Conservation (phyloP, 1,140 invertebrate genomes). For the Lethrus apterus region DNA sequence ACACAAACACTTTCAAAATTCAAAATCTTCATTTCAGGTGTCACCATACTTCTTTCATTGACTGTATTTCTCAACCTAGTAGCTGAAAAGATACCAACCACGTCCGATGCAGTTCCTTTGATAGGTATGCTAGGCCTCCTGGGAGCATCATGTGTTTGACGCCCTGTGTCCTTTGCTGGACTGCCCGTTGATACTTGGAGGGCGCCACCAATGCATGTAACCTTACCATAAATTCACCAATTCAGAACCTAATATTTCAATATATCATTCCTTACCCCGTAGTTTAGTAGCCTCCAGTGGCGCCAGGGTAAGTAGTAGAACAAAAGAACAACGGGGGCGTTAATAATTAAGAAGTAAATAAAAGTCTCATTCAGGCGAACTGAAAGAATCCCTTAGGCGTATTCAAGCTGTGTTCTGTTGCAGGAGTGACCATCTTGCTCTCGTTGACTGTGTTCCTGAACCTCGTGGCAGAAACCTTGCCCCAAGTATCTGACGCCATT, state of each 20-base stretch:
- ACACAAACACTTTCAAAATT: constrained; percentile 32
- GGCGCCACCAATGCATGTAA: constrained; percentile 23
- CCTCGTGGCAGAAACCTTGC: constrained; percentile 91
- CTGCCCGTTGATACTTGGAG: constrained; percentile 46
- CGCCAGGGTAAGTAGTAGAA: constrained; percentile 7
- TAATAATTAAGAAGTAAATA: no score
- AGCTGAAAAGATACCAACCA: constrained; percentile 85
- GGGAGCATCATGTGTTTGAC: constrained; percentile 40
- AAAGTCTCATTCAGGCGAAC: no score
- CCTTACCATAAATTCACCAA: not conserved
- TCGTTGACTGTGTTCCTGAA: constrained; percentile 99
- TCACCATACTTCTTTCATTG: constrained; percentile 97
- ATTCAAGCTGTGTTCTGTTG: constrained; percentile 59
- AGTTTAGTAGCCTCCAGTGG: not conserved
- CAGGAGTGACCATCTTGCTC: constrained; percentile 99
- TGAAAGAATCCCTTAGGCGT: constrained; percentile 23
- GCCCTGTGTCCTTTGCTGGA: constrained; percentile 39
- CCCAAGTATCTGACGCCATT: constrained; percentile 90
- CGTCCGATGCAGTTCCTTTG: constrained; percentile 77
- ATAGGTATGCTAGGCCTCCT: constrained; percentile 45
- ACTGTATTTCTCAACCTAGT: constrained; percentile 96
- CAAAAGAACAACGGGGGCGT: not conserved
- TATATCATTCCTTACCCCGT: no score
- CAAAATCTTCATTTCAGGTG: constrained; percentile 62
- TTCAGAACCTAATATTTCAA: no score